phyloP scores from a whole-genome alignment of 2,113 vertebrate genomes.

The Pteropus alecto region DNA sequence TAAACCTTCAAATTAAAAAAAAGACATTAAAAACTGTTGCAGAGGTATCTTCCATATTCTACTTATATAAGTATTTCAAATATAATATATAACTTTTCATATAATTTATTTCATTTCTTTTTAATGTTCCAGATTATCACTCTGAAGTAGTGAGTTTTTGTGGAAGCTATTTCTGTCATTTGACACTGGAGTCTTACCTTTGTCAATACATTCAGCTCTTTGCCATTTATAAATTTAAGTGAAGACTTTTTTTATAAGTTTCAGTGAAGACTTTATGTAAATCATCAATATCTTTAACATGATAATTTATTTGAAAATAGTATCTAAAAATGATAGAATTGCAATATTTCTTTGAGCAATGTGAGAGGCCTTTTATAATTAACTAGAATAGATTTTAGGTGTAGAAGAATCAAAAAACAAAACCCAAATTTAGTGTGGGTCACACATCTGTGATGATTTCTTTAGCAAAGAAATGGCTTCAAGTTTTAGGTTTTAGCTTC shows the following conservation, averaged over 20 bases:
- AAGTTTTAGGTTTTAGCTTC: background rate
- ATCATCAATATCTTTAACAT: background rate
- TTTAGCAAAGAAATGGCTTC: background rate
- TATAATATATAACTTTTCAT: background rate
- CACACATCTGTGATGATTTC: background rate
- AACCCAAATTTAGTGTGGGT: background rate
- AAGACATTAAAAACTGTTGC: background rate
- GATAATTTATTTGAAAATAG: slow-evolving; percentile 7
- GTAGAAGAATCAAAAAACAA: background rate
- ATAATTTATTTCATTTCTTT: background rate
- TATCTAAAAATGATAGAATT: slow-evolving; percentile 18
- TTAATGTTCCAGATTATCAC: background rate
- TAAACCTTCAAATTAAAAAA: background rate
- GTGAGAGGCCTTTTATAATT: background rate
- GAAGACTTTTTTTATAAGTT: background rate
- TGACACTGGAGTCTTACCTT: background rate
- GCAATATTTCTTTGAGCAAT: background rate
- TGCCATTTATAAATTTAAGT: background rate
- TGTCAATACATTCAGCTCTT: background rate
- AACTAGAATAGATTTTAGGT: background rate
- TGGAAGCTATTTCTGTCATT: background rate
- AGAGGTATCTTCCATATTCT: background rate
- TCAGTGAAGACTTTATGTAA: background rate
- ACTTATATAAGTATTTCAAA: background rate
- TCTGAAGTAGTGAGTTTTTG: background rate